These are phyloP conservation scores for Bilobella aurantiaca DNA, from an alignment of 1,140 invertebrate genomes.

Conservation along the genomic window DNA sequence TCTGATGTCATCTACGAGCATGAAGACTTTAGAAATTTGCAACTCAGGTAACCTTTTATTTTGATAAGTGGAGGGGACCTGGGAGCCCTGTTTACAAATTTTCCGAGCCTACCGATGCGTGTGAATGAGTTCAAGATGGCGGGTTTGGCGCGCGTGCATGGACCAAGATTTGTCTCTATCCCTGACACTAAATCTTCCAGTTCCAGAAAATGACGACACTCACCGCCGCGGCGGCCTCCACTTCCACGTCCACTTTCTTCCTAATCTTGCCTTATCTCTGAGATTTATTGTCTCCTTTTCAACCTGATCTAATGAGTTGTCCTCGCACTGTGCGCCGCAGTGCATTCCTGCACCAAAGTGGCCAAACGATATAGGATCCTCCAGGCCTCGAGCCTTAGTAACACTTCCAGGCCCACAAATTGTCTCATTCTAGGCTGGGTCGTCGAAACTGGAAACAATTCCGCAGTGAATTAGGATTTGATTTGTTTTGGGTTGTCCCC, in stretches of 20 bases:
- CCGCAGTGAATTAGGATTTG: background rate
- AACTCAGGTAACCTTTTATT: conserved; percentile 17
- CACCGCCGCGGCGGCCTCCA: no score
- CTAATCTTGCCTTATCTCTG: background rate
- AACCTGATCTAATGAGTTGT: background rate
- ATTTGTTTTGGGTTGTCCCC: background rate
- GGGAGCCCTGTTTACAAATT: background rate
- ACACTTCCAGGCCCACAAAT: no score
- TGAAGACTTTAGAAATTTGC: conserved; percentile 45
- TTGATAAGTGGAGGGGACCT: background rate
- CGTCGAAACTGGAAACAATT: background rate
- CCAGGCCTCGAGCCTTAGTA: no score
- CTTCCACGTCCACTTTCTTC: no score
- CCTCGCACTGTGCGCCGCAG: no score
- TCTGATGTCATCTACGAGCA: conserved; percentile 53
- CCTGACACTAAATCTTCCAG: background rate
- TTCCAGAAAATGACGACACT: background rate
- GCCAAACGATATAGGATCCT: no score
- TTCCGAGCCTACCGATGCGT: background rate
- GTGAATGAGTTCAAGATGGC: background rate
- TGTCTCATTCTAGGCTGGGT: no score
- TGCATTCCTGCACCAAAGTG: no score
- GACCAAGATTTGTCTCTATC: background rate
- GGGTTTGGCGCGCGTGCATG: background rate
- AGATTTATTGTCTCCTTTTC: background rate